These are phyloP conservation scores for Bujurquina vittata DNA, from an alignment of 2,113 vertebrate species.

Conservation along the genomic window DNA sequence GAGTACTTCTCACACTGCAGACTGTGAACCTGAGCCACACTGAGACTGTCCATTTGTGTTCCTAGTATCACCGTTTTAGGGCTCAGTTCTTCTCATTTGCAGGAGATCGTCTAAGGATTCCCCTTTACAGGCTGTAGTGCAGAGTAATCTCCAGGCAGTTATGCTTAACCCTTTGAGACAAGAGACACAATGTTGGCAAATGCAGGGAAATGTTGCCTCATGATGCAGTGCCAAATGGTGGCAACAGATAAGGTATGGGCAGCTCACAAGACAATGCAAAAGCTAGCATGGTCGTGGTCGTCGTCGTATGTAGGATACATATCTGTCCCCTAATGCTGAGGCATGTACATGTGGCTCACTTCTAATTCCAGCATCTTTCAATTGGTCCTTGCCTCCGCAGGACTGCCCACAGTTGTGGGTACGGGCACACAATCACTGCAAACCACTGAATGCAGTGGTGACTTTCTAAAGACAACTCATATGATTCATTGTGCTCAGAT, in stretches of 20 bases:
- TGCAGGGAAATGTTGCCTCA: neutral
- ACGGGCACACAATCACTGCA: neutral
- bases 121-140: neutral
- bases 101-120: neutral
- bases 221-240: conserved; percentile 10
- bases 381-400: neutral
- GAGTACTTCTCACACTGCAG: neutral
- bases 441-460: neutral
- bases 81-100: neutral
- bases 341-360: neutral
- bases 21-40: neutral
- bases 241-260: neutral
- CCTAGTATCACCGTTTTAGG: neutral
- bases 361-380: conserved; percentile 3
- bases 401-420: neutral
- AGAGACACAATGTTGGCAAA: conserved; percentile 28
- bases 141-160: neutral
- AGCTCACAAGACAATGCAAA: neutral
- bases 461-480: neutral
- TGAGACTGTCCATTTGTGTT: neutral
- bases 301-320: neutral
- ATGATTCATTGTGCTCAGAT: neutral
- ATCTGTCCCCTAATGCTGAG: neutral
- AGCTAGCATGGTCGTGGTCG: neutral
- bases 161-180: neutral